Base-by-base conservation (phyloP, 2,113 vertebrate species). In the Etheostoma cragini region DNA sequence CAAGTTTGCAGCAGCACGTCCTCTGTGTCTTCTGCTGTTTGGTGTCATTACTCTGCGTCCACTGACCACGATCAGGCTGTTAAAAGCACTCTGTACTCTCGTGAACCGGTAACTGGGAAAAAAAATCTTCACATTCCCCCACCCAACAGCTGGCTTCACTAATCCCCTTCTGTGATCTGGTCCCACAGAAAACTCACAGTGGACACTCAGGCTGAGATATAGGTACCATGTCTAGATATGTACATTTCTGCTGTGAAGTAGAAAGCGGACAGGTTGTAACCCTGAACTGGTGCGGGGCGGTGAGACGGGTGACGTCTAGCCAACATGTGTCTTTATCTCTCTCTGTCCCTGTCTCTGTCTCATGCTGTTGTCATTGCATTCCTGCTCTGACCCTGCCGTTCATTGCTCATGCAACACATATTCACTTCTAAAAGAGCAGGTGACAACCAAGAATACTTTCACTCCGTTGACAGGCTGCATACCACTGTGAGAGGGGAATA, bases 401-500 rank as follows among this genome's bases (percentile, higher is more conserved):
- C 81, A 52, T 22, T 53, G 74, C 86, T 86, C 81, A 71, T 63
- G 82, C 81, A 68, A 68, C 62, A 76, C 82, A 75, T 71, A 54
- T 57, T 85, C 80, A 83, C 88, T 87, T 86, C 52, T 76, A 33
- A 82, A 53, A 80, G 79, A 92, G 87, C 93, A 94, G 93, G 89
- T 94, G 93, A 89, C 63, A 17, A 69, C 89, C 88, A 46, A 63
- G 77, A 93, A 94, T 93, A 90, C 85, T 83, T 83, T 89, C 75
- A 53, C 81, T 81, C 83, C 45, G 46, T 52, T 56, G 62, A 81
- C 80, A 87, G 72, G 76, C 76, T 8, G 53, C 78, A 89, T 88
- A 16, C 72, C 84, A 7, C 80, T 30, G 47, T 47, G 56, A 75
- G 67, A 62, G 33, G 52, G 80, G 71, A 82, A 65, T 47, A 63